A percentile compares a stretch with the other conserved stretches of the same genome.
phyloP scores from a whole-genome alignment of 2,113 vertebrate genomes.

The Plestiodon gilberti region DNA sequence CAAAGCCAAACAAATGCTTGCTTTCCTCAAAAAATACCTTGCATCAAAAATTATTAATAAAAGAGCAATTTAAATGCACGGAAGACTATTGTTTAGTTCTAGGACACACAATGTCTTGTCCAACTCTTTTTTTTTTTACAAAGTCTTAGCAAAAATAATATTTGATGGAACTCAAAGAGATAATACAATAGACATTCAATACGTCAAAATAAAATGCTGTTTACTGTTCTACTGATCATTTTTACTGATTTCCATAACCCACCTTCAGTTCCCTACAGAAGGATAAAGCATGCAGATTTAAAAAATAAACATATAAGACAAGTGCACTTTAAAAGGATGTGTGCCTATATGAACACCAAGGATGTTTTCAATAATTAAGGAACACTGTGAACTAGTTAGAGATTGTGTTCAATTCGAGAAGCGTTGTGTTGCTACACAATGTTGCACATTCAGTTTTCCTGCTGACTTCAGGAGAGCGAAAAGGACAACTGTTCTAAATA shows the following conservation, averaged over 20 bases:
- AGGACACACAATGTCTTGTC: neutral
- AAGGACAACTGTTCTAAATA: slow-evolving; percentile 45
- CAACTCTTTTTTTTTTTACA: neutral
- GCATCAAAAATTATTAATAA: neutral
- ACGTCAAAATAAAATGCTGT: too few relatives aligned
- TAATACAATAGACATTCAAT: too few relatives aligned
- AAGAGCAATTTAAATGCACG: neutral
- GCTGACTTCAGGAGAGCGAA: slow-evolving; percentile 48
- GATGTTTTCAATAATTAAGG: neutral
- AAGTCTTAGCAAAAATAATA: neutral
- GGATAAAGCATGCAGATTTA: too few relatives aligned
- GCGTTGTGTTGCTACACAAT: neutral
- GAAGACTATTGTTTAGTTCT: neutral
- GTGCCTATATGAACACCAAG: neutral
- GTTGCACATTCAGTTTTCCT: slow-evolving; percentile 18
- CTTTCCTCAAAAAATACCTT: too few relatives aligned
- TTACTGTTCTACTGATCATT: too few relatives aligned
- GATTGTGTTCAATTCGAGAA: neutral
- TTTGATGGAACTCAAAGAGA: neutral
- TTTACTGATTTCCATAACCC: too few relatives aligned
- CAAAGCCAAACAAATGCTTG: neutral
- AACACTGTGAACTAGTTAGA: neutral
- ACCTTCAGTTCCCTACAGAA: too few relatives aligned
- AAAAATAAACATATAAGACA: neutral
- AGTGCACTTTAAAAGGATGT: neutral